Percentiles rank a stretch among this genome's conserved stretches.
phyloP scores from a whole-genome alignment of 2,113 vertebrate species.

The Oriolus oriolus region DNA sequence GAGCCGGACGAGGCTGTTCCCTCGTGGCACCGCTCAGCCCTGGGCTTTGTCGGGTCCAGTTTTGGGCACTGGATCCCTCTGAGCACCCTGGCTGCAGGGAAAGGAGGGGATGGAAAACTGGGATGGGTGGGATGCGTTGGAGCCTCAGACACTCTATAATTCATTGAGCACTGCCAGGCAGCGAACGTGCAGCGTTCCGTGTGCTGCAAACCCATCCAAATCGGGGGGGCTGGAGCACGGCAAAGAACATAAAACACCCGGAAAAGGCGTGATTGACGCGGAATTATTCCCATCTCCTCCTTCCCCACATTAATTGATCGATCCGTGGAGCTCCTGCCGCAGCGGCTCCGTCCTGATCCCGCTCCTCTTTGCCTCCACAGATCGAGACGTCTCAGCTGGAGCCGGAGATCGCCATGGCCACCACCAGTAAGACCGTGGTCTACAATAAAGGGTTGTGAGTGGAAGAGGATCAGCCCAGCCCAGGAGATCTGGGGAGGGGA shows the following conservation, averaged over 20 bases:
- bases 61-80: background rate
- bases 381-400: constrained; percentile 83
- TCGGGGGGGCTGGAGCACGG: background rate
- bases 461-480: background rate
- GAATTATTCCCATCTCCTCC: background rate
- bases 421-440: constrained; percentile 78
- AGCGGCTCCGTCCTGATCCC: background rate
- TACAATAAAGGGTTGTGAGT: constrained; percentile 92
- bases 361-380: constrained; percentile 62
- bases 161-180: background rate
- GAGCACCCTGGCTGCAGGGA: background rate
- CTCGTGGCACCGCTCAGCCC: background rate
- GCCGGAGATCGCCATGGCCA: constrained; percentile 85
- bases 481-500: background rate
- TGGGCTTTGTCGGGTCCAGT: background rate
- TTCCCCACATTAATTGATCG: background rate
- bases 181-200: background rate
- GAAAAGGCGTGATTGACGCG: background rate
- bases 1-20: background rate
- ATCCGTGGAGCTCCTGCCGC: background rate
- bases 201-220: background rate
- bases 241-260: background rate
- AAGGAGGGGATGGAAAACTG: background rate
- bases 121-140: background rate
- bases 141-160: background rate